phyloP scores from a whole-genome alignment of 2,888 invertebrate genomes.

The Drosophila ochracea region DNA sequence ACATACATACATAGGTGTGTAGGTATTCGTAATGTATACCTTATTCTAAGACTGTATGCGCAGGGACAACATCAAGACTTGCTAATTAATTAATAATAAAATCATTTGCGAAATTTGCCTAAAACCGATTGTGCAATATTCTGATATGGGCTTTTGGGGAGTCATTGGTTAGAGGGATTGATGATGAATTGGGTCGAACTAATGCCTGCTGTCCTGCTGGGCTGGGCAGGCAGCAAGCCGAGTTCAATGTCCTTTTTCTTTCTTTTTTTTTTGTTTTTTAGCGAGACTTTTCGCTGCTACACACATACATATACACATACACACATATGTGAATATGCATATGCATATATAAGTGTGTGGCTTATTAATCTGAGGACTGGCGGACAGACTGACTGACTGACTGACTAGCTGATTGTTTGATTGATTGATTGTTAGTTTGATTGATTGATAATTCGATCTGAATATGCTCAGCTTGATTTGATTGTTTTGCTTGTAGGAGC shows the following conservation, averaged over 20 bases:
- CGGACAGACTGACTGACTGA: constrained; percentile 17
- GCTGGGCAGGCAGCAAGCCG: constrained; percentile 72
- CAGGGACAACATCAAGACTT: constrained; percentile 69
- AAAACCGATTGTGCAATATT: neutral
- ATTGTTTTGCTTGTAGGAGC: constrained; percentile 28
- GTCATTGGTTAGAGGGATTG: neutral
- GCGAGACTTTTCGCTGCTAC: neutral
- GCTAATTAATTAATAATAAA: constrained; percentile 42
- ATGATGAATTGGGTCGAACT: constrained; percentile 53
- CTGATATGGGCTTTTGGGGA: neutral
- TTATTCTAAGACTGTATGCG: constrained; percentile 17
- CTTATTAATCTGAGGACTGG: constrained; percentile 7
- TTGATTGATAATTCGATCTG: constrained; percentile 12
- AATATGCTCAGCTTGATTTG: constrained; percentile 19
- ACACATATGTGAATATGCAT: neutral
- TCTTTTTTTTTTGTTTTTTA: neutral
- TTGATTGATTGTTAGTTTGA: constrained; percentile 18
- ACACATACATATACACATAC: neutral
- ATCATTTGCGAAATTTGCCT: constrained; percentile 13
- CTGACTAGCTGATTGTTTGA: constrained; percentile 10
- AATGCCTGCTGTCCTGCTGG: constrained; percentile 65
- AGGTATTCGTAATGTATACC: constrained; percentile 5
- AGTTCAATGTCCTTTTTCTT: constrained; percentile 52
- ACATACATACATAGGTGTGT: constrained; percentile 6
- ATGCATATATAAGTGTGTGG: neutral